phyloP scores from a whole-genome alignment of 1,140 invertebrate genomes.

The Penaeus vannamei region DNA sequence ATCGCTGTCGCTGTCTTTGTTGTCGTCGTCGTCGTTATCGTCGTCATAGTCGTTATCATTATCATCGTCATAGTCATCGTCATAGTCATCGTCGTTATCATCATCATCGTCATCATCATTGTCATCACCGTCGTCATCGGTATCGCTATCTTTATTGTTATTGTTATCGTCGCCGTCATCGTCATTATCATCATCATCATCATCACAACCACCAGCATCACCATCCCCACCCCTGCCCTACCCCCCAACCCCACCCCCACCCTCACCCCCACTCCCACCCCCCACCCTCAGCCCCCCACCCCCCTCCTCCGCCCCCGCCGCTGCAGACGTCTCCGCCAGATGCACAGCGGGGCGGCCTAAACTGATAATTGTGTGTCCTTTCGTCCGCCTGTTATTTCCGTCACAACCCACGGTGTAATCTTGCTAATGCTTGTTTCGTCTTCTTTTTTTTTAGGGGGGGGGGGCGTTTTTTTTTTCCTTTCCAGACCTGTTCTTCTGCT shows the following conservation, averaged over 20 bases:
- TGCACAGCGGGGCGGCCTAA: constrained; percentile 41
- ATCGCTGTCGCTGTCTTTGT: too few species aligned
- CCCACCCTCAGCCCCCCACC: background rate
- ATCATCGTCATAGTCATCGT: too few species aligned
- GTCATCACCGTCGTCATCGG: background rate
- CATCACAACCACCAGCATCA: background rate
- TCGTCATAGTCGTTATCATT: too few species aligned
- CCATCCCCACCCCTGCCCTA: background rate
- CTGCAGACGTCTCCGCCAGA: constrained; percentile 17
- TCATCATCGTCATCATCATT: too few species aligned
- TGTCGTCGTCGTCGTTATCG: too few species aligned
- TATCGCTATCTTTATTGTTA: background rate
- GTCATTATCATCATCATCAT: background rate
- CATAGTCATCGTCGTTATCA: too few species aligned
- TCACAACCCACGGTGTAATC: background rate
- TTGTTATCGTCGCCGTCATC: background rate
- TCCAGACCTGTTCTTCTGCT: background rate
- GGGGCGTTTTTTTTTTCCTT: background rate
- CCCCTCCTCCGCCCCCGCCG: background rate
- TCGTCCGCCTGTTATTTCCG: constrained; percentile 44
- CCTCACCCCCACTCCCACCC: background rate
- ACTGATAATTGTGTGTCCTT: constrained; percentile 40
- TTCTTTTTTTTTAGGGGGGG: too few species aligned
- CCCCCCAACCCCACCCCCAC: background rate
- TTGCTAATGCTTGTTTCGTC: constrained; percentile 31